Percentiles rank a stretch among this genome's conserved stretches.
These are phyloP conservation scores for Sussaba pulchella DNA, from an alignment of 2,888 invertebrate genomes.

Conservation along the genomic window DNA sequence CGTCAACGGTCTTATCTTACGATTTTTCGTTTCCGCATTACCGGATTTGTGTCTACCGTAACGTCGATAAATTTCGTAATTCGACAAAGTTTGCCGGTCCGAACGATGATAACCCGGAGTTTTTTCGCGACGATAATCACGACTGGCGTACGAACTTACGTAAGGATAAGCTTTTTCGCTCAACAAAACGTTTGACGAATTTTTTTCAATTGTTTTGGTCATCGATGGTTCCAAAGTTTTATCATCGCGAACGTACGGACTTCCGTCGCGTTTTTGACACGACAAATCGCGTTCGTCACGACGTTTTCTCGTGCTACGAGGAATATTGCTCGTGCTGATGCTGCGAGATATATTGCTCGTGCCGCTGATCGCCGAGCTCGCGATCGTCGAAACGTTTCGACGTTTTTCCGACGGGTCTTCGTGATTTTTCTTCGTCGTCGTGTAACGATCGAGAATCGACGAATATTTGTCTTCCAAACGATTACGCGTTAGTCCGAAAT, in stretches of 20 bases:
- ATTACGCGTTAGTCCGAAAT: slow-evolving; percentile 87
- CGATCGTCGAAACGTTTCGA: too few relatives aligned
- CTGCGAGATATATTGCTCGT: not conserved
- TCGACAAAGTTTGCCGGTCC: slow-evolving; percentile 87
- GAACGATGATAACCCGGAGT: slow-evolving; percentile 86
- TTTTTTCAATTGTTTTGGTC: slow-evolving; percentile 87
- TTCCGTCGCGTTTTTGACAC: slow-evolving; percentile 76
- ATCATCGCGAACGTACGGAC: slow-evolving; percentile 84
- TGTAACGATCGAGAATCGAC: slow-evolving; percentile 89
- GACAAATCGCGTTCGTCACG: slow-evolving; percentile 72
- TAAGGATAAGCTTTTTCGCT: slow-evolving; percentile 89
- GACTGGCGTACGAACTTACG: slow-evolving; percentile 79
- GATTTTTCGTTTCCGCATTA: slow-evolving; percentile 76
- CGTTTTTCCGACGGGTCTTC: slow-evolving; percentile 75
- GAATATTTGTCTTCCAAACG: slow-evolving; percentile 93
- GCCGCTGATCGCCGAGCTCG: too few relatives aligned
- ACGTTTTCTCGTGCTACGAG: slow-evolving; percentile 56
- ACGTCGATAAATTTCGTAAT: slow-evolving; percentile 73
- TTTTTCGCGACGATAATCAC: slow-evolving; percentile 87
- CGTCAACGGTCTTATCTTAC: slow-evolving; percentile 84
- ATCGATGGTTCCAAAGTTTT: slow-evolving; percentile 88
- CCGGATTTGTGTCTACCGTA: slow-evolving; percentile 85
- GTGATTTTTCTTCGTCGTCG: slow-evolving; percentile 85
- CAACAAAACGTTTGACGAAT: slow-evolving; percentile 89
- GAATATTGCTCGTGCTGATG: slow-evolving; percentile 8